phyloP scores from a whole-genome alignment of 1,140 invertebrate genomes.

The Tetramorium simillimum region DNA sequence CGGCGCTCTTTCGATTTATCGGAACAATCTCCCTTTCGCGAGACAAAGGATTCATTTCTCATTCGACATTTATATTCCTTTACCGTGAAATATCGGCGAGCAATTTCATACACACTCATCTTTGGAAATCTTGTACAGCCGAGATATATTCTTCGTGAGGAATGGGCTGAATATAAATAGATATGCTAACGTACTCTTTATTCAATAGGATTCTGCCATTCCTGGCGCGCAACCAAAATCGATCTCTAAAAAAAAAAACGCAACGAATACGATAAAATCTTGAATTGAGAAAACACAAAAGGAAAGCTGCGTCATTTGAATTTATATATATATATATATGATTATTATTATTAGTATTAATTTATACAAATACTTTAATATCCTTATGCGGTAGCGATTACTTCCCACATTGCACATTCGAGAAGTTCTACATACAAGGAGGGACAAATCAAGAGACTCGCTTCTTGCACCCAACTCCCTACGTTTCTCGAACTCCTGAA shows the following conservation, averaged over 20 bases:
- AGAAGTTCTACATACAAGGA: slow-evolving; percentile 14
- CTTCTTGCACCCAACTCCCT: not conserved
- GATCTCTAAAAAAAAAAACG: not conserved
- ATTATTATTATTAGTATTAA: slow-evolving; percentile 52
- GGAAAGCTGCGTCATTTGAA: not conserved
- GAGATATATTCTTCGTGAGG: not conserved
- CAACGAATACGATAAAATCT: not conserved
- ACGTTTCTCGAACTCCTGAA: not conserved
- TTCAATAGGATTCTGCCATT: not conserved
- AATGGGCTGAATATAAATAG: not conserved
- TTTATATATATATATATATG: slow-evolving; percentile 8
- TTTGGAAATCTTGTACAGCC: too few species aligned
- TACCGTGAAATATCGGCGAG: not conserved
- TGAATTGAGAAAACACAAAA: not conserved
- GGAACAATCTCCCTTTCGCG: not conserved
- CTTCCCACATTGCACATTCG: slow-evolving; percentile 44
- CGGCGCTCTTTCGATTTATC: not conserved
- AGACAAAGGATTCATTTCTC: not conserved
- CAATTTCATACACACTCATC: not conserved
- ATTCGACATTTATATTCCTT: slow-evolving; percentile 1
- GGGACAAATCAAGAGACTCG: slow-evolving; percentile 2
- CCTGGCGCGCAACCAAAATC: not conserved
- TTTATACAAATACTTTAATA: slow-evolving; percentile 56
- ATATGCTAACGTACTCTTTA: not conserved
- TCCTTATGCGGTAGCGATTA: slow-evolving; percentile 13